Evolutionary conservation across 2,888 invertebrate genomes (phyloP), one percentile per base, ranked within the genome.

Genomic region (Drosophila longiperda): DNA sequence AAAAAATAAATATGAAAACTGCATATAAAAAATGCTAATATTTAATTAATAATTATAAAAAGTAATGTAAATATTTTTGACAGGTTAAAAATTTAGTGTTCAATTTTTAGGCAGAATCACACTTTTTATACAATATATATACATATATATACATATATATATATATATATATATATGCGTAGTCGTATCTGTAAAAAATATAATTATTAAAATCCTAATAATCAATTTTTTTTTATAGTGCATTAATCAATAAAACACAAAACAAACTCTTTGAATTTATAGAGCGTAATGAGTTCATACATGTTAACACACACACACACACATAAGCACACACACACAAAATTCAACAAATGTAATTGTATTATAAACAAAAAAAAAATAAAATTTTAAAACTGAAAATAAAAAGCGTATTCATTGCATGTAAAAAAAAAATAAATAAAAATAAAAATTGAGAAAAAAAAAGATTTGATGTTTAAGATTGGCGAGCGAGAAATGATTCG

Each of bases 201-300:
- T 48, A 33, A 66, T 57, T 40, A 34, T 52, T 68, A 55, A 38
- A 65, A 32, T 26, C 57, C 32, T 53, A 78, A 67, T 67, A 76
- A 61, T 64, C 26, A 17, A 69, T 78, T 83, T 73, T 70, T 70
- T 75, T 84, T 81, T 66, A 68, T 85, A 80, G 78, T 55, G 48
- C 66, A 79, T 77, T 76, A 68, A 66, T 74, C 45, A 45, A 45
- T 23, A 45, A 23, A 57, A 62, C 52, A 61, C 52, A 66, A 55
- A 57, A 55, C 66, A 80, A 72, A 74, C 85, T 89, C 80, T 80
- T 87, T 87, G 89, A 87, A 87, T 87, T 89, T 87, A 90, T 87
- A 90, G 87, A 63, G 66, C 59, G 82, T 87, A 89, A 87, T 73
- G 75, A 87, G 80, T 81, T 89, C 82, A 65, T 81, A 74, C 78